Percentiles rank a stretch among this genome's conserved stretches.
phyloP scores from a whole-genome alignment of 2,888 invertebrate genomes.

The Incurvaria masculella region DNA sequence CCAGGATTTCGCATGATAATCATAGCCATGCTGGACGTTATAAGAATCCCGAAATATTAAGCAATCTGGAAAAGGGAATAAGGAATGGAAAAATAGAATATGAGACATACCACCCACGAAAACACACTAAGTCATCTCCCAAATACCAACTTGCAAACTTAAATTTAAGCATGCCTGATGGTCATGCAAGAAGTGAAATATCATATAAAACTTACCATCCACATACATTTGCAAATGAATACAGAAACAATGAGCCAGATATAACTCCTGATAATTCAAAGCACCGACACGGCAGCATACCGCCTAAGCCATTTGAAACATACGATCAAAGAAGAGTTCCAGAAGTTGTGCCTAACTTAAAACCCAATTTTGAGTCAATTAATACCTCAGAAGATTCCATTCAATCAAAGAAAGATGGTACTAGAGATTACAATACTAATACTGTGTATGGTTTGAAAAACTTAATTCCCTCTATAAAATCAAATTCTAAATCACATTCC shows the following conservation, averaged over 20 bases:
- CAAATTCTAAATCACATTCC: background rate
- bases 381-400: too few relatives aligned
- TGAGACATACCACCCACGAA: background rate
- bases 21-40: background rate
- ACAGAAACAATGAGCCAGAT: too few relatives aligned
- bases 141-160: background rate
- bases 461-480: too few relatives aligned
- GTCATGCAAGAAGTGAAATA: background rate
- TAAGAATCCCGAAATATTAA: too few relatives aligned
- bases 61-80: background rate
- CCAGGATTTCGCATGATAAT: background rate
- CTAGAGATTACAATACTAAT: too few relatives aligned
- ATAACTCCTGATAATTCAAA: too few relatives aligned
- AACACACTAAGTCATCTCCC: background rate
- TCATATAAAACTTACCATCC: background rate
- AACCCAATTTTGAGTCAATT: too few relatives aligned
- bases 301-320: background rate
- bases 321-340: background rate
- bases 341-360: background rate
- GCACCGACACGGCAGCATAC: background rate
- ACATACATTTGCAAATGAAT: background rate
- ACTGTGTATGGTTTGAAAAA: too few relatives aligned
- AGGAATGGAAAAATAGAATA: background rate
- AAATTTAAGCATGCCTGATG: background rate
- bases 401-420: too few relatives aligned